Percentiles rank a stretch among this genome's conserved stretches.
These are phyloP conservation scores for Numenius arquata DNA, from an alignment of 2,113 vertebrate species.

Conservation along the genomic window DNA sequence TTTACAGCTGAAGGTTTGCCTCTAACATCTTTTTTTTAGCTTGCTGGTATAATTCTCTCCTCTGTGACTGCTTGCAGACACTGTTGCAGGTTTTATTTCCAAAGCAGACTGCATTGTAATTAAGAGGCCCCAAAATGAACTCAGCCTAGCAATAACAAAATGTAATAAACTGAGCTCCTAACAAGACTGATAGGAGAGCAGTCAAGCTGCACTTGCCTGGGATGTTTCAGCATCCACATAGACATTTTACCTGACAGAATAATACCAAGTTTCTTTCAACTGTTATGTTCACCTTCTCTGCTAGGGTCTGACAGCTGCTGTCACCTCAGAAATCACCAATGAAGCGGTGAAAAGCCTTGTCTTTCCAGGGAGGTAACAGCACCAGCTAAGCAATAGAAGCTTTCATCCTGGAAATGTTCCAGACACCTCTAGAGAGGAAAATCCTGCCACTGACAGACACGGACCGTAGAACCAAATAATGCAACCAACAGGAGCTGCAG, in stretches of 20 bases:
- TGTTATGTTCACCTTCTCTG: background rate
- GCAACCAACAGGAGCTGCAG: background rate
- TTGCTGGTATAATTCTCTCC: background rate
- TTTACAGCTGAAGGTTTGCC: constrained; percentile 23
- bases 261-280: constrained; percentile 7
- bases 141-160: constrained; percentile 1
- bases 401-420: background rate
- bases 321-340: background rate
- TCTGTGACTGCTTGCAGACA: background rate
- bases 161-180: constrained; percentile 1
- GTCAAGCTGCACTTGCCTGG: background rate
- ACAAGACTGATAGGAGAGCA: background rate
- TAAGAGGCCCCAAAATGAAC: constrained; percentile 16
- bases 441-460: background rate
- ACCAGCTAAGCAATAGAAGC: background rate
- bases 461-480: background rate
- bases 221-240: background rate
- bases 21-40: background rate
- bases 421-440: background rate
- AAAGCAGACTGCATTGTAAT: background rate
- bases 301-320: background rate
- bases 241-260: background rate
- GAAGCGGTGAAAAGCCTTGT: background rate
- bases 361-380: background rate
- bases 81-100: background rate